Evolutionary conservation across 2,888 invertebrate species (phyloP).

Genomic region (Agonopterix heracliana): DNA sequence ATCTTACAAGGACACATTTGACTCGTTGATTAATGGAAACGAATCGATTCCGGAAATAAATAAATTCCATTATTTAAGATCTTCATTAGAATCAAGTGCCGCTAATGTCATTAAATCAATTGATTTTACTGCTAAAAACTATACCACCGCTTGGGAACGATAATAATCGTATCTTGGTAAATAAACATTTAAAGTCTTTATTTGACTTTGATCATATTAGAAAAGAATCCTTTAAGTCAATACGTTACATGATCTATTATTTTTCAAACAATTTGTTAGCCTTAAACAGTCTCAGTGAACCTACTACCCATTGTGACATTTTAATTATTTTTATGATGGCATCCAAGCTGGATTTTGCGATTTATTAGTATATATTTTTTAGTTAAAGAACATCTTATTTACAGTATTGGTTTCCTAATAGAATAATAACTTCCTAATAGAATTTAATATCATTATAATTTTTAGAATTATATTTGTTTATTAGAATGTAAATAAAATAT

Average conservation of each 20-base stretch:
- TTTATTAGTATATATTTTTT: too few relatives aligned
- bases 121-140: conserved; percentile 5
- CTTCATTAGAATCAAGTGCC: conserved; percentile 12
- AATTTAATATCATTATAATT: too few relatives aligned
- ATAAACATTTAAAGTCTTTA: conserved; percentile 11
- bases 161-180: conserved; percentile 7
- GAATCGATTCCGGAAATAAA: conserved; percentile 15
- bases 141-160: conserved; percentile 9
- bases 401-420: too few relatives aligned
- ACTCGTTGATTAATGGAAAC: conserved; percentile 16
- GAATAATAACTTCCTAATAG: too few relatives aligned
- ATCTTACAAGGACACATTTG: conserved; percentile 14
- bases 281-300: conserved; percentile 15
- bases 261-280: conserved; percentile 23
- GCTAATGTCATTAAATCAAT: conserved; percentile 5
- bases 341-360: conserved; percentile 12
- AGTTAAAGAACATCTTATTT: too few relatives aligned
- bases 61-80: conserved; percentile 19
- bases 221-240: conserved; percentile 1
- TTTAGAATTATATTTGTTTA: too few relatives aligned
- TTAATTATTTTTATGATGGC: conserved; percentile 15
- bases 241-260: conserved; percentile 9
- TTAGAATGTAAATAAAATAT: too few relatives aligned
- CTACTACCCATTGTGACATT: conserved; percentile 17
- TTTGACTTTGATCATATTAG: conserved; percentile 5